Base-by-base conservation (phyloP, 2,113 vertebrate genomes). In the Anas platyrhynchos region DNA sequence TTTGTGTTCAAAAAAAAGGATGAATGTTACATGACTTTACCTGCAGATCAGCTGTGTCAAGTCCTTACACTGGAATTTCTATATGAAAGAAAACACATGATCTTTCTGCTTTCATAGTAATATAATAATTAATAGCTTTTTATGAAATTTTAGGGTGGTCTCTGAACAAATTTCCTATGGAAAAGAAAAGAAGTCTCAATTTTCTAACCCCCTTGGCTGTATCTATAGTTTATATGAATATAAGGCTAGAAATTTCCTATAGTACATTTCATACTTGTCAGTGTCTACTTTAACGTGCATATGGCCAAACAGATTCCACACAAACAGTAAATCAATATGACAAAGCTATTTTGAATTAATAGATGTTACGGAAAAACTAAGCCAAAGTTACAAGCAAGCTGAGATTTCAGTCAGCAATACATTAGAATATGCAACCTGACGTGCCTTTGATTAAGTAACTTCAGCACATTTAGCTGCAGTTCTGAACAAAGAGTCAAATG, bases 371-470 rank as follows among this genome's bases (percentile, higher is more conserved):
- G 58, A 83, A 93, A 54, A 48, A 3, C 52, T 43, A 77, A 81
- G 34, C 41, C 34, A 46, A 86, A 52, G 23, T 61, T 88, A 81
- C 22, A 68, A 55, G 74, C 22, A 48, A 89, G 34, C 11, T 48
- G 66, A 93, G 17, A 5, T 72, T 86, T 91, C 75, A 73, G 43
- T 77, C 81, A 85, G 32, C 43, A 62, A 87, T 68, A 85, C 16
- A 22, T 48, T 63, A 82, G 83, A 85, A 95, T 83, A 46, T 50
- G 7, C 8, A 88, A 25, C n/a, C 16, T 68, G 93, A 68, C 36
- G 87, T 89, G 94, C 36, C 63, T 89, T 94, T 95, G 81, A 96
- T 46, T 72, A 83, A 96, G 63, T 93, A 92, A 83, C 83, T 96
- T 77, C 65, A 66, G 41, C 31, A 89, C 58, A 74, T 94, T 94